Conservation (phyloP, 2,888 invertebrate species). For the Sphaeridia pumilis region DNA sequence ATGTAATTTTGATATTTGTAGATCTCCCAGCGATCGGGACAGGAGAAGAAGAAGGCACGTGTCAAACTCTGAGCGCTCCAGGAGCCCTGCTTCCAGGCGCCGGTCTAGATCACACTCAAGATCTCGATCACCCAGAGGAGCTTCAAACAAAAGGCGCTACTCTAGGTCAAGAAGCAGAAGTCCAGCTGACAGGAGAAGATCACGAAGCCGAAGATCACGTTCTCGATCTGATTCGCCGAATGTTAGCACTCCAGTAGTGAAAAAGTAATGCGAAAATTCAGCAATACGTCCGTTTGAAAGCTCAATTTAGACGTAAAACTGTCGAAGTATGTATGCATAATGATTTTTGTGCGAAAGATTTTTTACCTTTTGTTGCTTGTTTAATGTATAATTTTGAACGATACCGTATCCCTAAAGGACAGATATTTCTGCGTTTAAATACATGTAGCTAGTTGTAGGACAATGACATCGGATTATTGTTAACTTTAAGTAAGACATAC, state of each 20-base stretch:
- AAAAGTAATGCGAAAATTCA: background rate
- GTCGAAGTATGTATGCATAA: background rate
- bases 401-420: too few species aligned
- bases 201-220: conserved; percentile 7
- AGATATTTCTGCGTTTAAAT: too few species aligned
- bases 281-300: background rate
- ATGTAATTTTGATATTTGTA: background rate
- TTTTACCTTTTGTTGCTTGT: too few species aligned
- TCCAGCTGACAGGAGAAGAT: background rate
- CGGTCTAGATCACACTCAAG: conserved; percentile 2
- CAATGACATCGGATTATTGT: too few species aligned
- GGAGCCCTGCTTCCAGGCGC: conserved; percentile 6
- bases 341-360: background rate
- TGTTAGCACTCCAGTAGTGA: conserved; percentile 1
- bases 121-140: background rate
- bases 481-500: too few species aligned
- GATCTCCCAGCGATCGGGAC: background rate
- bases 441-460: too few species aligned
- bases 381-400: too few species aligned
- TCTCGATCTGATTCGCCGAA: conserved; percentile 1
- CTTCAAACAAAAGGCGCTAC: background rate
- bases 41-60: conserved; percentile 12
- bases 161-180: conserved; percentile 13
- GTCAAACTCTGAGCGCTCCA: conserved; percentile 17
- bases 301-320: background rate